Conservation (phyloP, 2,113 vertebrate species). For the Lates calcarifer region DNA sequence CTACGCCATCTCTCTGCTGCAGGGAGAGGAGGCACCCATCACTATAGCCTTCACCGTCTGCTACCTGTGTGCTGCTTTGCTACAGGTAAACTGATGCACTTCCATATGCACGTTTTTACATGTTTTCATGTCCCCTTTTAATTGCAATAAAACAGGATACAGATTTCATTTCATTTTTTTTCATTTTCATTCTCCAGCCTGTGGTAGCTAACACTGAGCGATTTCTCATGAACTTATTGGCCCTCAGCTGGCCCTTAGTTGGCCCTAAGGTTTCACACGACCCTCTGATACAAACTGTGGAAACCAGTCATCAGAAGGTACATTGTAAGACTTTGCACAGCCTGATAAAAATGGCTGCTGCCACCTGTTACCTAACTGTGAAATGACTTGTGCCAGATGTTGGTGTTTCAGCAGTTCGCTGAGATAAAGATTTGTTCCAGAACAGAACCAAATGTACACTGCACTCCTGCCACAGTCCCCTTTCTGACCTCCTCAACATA, state of each 20-base stretch:
- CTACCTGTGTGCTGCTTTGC: slow-evolving; percentile 90
- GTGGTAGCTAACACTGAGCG: not conserved
- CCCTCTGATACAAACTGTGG: slow-evolving; percentile 26
- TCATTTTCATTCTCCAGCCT: not conserved
- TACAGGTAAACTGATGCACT: slow-evolving; percentile 87
- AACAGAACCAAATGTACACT: slow-evolving; percentile 23
- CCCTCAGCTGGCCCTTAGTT: slow-evolving; percentile 14
- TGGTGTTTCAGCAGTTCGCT: slow-evolving; percentile 45
- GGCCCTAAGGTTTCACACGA: slow-evolving; percentile 10
- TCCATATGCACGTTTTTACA: too few relatives aligned
- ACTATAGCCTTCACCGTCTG: slow-evolving; percentile 86
- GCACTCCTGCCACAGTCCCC: not conserved
- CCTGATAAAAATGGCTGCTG: slow-evolving; percentile 25
- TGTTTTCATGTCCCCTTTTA: not conserved
- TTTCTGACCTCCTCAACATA: not conserved
- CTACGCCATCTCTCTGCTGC: slow-evolving; percentile 89
- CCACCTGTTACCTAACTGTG: slow-evolving; percentile 50
- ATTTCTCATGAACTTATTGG: slow-evolving; percentile 31
- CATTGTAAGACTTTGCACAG: slow-evolving; percentile 23
- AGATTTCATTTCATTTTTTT: too few relatives aligned
- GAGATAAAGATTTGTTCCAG: slow-evolving; percentile 33
- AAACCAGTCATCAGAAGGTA: slow-evolving; percentile 24
- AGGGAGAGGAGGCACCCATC: slow-evolving; percentile 86
- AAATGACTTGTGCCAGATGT: slow-evolving; percentile 44
- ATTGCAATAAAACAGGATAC: not conserved